Evolutionary conservation across 1,140 invertebrate species (phyloP).

Genomic region (Hylaeus volcanicus): DNA sequence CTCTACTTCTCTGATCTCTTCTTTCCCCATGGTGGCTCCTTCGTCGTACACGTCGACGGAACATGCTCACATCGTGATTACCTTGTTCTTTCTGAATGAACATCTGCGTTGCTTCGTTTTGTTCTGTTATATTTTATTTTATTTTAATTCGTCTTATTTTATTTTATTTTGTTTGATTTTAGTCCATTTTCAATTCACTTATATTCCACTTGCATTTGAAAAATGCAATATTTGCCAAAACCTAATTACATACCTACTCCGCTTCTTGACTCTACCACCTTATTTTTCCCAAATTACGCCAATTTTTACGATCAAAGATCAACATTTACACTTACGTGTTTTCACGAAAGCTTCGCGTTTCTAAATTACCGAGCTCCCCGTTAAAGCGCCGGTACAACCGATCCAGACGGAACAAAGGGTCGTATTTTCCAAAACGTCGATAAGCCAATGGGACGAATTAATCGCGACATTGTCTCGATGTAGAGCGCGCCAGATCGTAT

Average conservation of each 20-base stretch:
- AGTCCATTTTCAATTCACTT: too few relatives aligned
- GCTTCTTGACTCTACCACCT: too few relatives aligned
- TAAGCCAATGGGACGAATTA: constrained; percentile 3
- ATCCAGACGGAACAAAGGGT: neutral
- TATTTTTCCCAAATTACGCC: too few relatives aligned
- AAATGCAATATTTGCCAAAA: too few relatives aligned
- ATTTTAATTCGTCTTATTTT: too few relatives aligned
- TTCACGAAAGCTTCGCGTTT: too few relatives aligned
- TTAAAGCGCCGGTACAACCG: neutral
- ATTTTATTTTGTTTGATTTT: too few relatives aligned
- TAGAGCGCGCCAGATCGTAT: neutral
- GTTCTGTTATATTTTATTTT: neutral
- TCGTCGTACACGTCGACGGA: neutral
- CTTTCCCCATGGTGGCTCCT: neutral
- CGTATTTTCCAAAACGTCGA: neutral
- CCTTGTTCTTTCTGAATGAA: too few relatives aligned
- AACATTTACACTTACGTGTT: too few relatives aligned
- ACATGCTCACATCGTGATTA: neutral
- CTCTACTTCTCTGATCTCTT: neutral
- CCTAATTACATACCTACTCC: too few relatives aligned
- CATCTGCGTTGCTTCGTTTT: neutral
- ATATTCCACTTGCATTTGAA: too few relatives aligned
- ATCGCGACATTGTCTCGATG: neutral
- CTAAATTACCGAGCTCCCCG: neutral
- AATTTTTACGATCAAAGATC: too few relatives aligned